Percentiles rank a stretch among this genome's conserved stretches.
Evolutionary conservation across 2,888 invertebrate genomes (phyloP).

Genomic region (Augiades crinisus): DNA sequence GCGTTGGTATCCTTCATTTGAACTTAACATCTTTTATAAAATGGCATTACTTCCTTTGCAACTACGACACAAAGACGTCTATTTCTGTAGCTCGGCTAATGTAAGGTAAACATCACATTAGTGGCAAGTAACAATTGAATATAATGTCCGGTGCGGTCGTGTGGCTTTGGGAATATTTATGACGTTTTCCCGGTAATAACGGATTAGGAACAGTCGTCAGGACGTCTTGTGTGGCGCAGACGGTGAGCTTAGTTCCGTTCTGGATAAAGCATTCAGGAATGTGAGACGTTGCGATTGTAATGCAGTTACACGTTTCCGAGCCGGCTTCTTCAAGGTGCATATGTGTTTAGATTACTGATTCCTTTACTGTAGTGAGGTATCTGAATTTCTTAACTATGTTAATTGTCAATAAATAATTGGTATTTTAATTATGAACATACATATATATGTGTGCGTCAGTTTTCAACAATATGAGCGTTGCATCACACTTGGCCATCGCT

Average conservation of each 20-base stretch:
- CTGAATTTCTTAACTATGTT: no score
- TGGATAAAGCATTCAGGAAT: constrained; percentile 32
- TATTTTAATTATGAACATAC: no score
- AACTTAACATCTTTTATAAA: constrained; percentile 43
- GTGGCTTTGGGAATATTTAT: constrained; percentile 59
- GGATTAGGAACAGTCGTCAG: constrained; percentile 45
- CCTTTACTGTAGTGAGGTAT: no score
- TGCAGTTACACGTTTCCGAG: neutral
- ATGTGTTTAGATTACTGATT: no score
- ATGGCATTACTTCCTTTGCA: constrained; percentile 47
- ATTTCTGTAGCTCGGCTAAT: constrained; percentile 59
- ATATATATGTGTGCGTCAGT: no score
- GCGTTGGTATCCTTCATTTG: constrained; percentile 39
- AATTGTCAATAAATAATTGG: no score
- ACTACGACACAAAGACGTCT: constrained; percentile 53
- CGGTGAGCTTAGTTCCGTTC: constrained; percentile 55
- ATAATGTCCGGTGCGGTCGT: constrained; percentile 49
- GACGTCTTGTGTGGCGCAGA: constrained; percentile 68
- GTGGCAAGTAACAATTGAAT: constrained; percentile 59
- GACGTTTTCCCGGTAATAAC: constrained; percentile 62
- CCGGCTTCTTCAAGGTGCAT: no score
- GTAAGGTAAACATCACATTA: constrained; percentile 70
- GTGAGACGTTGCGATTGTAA: neutral
- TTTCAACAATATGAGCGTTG: no score
- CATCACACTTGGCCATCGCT: no score